Percentiles rank a stretch among this genome's conserved stretches.
Conservation (phyloP, 2,797 vertebrate genomes). For the Xenops minutus region DNA sequence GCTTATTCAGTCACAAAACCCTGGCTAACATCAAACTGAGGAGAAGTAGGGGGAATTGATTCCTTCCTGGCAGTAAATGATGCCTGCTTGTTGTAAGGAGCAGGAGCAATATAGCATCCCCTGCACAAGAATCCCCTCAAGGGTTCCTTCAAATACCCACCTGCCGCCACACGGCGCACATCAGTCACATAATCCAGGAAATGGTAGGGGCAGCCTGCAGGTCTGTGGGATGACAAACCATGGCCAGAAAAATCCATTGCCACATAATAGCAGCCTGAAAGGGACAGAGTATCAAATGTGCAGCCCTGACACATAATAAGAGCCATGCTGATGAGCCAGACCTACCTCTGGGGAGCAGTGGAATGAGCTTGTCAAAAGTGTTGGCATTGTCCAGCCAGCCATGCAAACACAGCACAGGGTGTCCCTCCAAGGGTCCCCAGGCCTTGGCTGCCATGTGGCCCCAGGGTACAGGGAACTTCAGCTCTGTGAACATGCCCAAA, state of each 20-base stretch:
- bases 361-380: slow-evolving; percentile 87
- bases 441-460: slow-evolving; percentile 86
- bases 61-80: neutral
- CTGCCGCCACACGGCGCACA: slow-evolving; percentile 77
- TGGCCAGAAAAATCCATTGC: slow-evolving; percentile 90
- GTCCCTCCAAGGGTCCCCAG: slow-evolving; percentile 83
- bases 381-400: slow-evolving; percentile 94
- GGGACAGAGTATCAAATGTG: neutral
- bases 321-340: neutral
- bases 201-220: slow-evolving; percentile 78
- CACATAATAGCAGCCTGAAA: slow-evolving; percentile 82
- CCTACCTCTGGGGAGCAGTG: slow-evolving; percentile 82
- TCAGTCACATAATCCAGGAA: slow-evolving; percentile 82
- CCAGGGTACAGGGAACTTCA: slow-evolving; percentile 87
- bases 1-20: neutral
- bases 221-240: slow-evolving; percentile 86
- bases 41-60: neutral
- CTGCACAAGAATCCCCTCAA: neutral
- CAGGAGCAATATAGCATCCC: neutral
- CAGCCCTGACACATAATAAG: neutral
- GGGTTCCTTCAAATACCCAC: slow-evolving; percentile 57
- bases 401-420: slow-evolving; percentile 87
- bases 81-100: neutral
- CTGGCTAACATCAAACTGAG: neutral
- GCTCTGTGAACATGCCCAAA: slow-evolving; percentile 71